These are phyloP conservation scores for Stenotaenia linearis DNA, from an alignment of 2,888 invertebrate genomes.

Conservation along the genomic window DNA sequence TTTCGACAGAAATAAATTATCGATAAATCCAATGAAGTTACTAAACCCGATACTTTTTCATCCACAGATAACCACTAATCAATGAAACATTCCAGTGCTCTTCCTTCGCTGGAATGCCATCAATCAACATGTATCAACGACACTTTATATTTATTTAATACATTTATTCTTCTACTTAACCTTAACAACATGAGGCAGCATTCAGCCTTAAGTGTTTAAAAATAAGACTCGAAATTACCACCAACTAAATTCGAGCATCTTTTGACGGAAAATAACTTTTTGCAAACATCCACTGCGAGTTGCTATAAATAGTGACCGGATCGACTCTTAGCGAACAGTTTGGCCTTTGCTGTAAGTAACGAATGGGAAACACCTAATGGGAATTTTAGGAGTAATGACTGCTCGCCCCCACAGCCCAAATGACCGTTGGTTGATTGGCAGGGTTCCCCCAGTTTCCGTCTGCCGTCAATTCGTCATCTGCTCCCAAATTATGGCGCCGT, in stretches of 20 bases:
- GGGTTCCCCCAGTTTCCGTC: slow-evolving; percentile 6
- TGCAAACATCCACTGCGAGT: neutral
- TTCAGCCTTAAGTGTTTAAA: no score
- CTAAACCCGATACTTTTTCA: neutral
- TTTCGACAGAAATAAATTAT: no score
- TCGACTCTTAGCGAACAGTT: neutral
- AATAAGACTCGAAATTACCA: neutral
- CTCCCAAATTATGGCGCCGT: neutral
- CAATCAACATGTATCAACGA: neutral
- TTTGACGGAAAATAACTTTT: neutral
- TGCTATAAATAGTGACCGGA: neutral
- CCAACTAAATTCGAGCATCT: neutral
- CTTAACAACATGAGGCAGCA: neutral
- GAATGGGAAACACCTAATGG: slow-evolving; percentile 7
- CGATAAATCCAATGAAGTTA: no score
- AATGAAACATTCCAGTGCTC: neutral
- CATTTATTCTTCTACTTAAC: neutral
- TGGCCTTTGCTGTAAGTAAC: neutral
- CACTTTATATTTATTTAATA: neutral
- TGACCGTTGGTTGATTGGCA: slow-evolving; percentile 1
- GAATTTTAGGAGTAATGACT: slow-evolving; percentile 15
- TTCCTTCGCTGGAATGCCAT: neutral
- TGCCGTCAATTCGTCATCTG: slow-evolving; percentile 11
- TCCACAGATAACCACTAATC: neutral
- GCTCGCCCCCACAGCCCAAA: slow-evolving; percentile 10